Conservation (phyloP, 2,113 vertebrate genomes). For the Drymodes brunneopygia region DNA sequence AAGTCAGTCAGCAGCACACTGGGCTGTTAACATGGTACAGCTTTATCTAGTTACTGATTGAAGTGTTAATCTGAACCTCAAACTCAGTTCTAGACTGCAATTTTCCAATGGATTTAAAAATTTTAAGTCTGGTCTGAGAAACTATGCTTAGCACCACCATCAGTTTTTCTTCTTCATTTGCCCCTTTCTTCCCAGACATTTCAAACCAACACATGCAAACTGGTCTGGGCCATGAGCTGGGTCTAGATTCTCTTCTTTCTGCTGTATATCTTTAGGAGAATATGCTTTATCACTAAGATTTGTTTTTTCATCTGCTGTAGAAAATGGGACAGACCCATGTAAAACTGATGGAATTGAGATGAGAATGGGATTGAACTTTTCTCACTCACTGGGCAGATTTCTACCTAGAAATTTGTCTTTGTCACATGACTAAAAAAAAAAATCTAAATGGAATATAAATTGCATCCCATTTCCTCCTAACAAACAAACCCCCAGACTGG, state of each 20-base stretch:
- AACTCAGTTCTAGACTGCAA: neutral
- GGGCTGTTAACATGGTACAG: no score
- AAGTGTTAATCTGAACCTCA: neutral
- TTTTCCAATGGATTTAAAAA: neutral
- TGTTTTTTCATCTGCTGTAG: neutral
- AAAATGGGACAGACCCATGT: neutral
- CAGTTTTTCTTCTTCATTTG: neutral
- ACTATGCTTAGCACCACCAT: neutral
- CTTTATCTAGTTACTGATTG: neutral
- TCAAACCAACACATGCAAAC: neutral
- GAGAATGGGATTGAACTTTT: neutral
- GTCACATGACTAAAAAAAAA: neutral
- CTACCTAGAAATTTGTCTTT: neutral
- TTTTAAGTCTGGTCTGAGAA: neutral
- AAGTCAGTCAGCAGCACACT: neutral
- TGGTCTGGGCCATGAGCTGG: neutral
- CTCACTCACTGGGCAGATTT: neutral
- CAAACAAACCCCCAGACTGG: accelerated
- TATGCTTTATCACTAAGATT: neutral
- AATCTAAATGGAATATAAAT: neutral
- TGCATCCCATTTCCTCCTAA: accelerated
- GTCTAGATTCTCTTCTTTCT: neutral
- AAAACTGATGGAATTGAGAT: neutral
- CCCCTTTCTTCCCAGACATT: neutral
- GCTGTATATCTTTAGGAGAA: neutral